A percentile compares a stretch with the other conserved stretches of the same genome.
These are phyloP conservation scores for Lithophane ornitopus DNA, from an alignment of 2,888 invertebrate genomes.

Conservation along the genomic window DNA sequence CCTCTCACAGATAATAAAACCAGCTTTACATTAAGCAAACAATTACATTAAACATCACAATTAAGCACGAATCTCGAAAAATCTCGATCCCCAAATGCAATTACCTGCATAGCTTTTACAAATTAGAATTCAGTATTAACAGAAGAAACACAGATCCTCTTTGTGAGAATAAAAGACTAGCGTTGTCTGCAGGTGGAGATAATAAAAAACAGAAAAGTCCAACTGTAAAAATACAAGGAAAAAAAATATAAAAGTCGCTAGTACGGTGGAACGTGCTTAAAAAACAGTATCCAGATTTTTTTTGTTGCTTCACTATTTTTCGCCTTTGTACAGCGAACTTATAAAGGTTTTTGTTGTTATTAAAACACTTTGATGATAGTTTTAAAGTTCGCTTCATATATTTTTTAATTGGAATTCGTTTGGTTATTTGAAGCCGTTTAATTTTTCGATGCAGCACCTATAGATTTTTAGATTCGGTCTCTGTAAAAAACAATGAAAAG, in stretches of 20 bases:
- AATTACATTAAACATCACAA: constrained; percentile 17
- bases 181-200: constrained; percentile 54
- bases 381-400: constrained; percentile 3
- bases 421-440: background rate
- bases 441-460: background rate
- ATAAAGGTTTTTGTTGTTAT: constrained; percentile 30
- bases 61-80: constrained; percentile 35
- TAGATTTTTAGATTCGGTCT: background rate
- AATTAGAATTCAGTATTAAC: constrained; percentile 63
- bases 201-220: constrained; percentile 41
- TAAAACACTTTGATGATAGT: constrained; percentile 46
- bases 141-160: constrained; percentile 53
- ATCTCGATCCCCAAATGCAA: constrained; percentile 50
- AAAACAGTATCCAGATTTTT: constrained; percentile 45
- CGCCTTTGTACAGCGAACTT: constrained; percentile 43
- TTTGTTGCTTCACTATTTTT: constrained; percentile 44
- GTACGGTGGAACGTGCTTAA: constrained; percentile 59
- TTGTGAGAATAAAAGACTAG: constrained; percentile 53
- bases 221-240: constrained; percentile 54
- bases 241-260: constrained; percentile 41
- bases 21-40: constrained; percentile 19
- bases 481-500: background rate
- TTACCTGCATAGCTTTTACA: constrained; percentile 55
- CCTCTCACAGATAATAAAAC: constrained; percentile 6
- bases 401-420: constrained; percentile 2